Percentiles rank a stretch among this genome's conserved stretches.
These are phyloP conservation scores for Parapsyche elsis DNA, from an alignment of 1,140 invertebrate species.

Conservation along the genomic window DNA sequence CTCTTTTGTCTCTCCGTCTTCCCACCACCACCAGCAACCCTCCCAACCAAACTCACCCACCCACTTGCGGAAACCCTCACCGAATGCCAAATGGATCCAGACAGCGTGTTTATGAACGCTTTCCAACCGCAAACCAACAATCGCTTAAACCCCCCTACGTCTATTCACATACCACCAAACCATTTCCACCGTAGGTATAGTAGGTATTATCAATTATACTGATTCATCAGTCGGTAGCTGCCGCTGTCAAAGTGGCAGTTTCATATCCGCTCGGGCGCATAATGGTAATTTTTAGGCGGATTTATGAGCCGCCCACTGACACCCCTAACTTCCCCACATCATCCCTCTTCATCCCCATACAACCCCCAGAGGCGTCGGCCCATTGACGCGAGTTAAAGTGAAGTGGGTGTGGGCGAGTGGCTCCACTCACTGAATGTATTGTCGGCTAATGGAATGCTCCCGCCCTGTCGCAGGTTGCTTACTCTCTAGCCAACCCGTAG, in stretches of 20 bases:
- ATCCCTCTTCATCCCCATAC: not conserved
- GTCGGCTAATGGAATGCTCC: slow-evolving; percentile 44
- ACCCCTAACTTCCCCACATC: not conserved
- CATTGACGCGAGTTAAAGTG: slow-evolving; percentile 42
- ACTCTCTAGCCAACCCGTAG: slow-evolving; percentile 21
- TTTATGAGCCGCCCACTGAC: slow-evolving; percentile 8
- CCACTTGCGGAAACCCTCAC: not conserved
- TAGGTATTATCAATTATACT: not conserved
- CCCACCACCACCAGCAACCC: not conserved
- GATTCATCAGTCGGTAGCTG: not conserved
- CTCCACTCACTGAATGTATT: slow-evolving; percentile 38
- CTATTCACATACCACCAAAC: not conserved
- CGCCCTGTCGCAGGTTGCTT: slow-evolving; percentile 34
- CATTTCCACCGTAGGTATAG: not conserved
- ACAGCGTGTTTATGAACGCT: slow-evolving; percentile 7
- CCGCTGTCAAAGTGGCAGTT: not conserved
- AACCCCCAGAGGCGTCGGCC: slow-evolving; percentile 15
- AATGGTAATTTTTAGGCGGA: slow-evolving; percentile 41
- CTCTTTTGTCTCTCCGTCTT: slow-evolving; percentile 28
- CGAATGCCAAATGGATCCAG: slow-evolving; percentile 22
- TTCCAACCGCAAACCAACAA: not conserved
- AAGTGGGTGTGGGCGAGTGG: slow-evolving; percentile 38
- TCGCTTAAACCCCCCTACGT: not conserved
- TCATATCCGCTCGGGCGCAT: not conserved
- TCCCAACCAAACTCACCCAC: not conserved